Evolutionary conservation across 1,140 invertebrate species (phyloP), one percentile per base, ranked within the genome.

Genomic region (Dendrolimus punctatus): DNA sequence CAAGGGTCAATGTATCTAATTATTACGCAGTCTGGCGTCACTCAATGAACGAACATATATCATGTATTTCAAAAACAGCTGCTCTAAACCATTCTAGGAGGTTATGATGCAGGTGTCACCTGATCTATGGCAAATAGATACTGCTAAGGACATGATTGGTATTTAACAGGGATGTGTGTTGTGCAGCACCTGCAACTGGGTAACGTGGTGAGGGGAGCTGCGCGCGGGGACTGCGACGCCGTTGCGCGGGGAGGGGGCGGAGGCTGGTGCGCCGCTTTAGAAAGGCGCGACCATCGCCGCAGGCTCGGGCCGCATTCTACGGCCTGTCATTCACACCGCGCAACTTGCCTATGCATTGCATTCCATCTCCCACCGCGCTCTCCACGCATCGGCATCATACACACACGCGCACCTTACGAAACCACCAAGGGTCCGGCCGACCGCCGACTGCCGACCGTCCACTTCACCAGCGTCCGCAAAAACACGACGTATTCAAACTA

Each of bases 221-320:
- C 51, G 64, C 64, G 58, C 54, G 48, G 65, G 58, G 62, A 70
- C 42, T 67, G 57, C 58, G 67, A 65, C 56, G 64, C 63, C 71
- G 74, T 70, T 63, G 57, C 57, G 50, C 65, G 60, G 60, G 71
- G 41, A 68, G 58, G 60, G 69, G 66, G 66, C 55, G 68, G 62
- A 66, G 72, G 67, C 66, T 59, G 59, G 64, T 76, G 71, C 74
- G 77, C 79, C 79, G 80, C 82, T 85, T 85, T 85, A 85, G 82
- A 85, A 85, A 85, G 82, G 82, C 80, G 80, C 83, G 80, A 86
- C 83, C 78, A 84, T 84, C 71, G 79, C 83, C 79, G 73, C 80
- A 70, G 79, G 79, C 79, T 70, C 71, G 75, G 70, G 80, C 83
- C 79, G 78, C 83, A 84, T 86, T 86, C 83, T 86, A 86, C 76